Conservation (phyloP, 2,113 vertebrate genomes). For the Mustela nigripes region DNA sequence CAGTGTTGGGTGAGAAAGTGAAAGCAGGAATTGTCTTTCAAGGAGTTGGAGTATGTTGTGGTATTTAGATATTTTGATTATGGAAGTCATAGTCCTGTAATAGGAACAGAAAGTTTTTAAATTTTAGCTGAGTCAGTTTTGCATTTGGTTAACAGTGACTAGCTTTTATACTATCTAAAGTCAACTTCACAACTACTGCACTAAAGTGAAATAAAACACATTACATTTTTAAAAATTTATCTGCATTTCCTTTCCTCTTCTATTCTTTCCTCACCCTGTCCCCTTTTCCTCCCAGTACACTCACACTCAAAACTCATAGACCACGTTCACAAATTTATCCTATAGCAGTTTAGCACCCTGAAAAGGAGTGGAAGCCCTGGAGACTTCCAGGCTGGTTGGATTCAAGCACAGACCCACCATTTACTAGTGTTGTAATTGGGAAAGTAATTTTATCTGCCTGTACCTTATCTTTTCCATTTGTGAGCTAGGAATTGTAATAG, state of each 20-base stretch:
- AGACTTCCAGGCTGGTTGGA: background rate
- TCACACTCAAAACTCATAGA: background rate
- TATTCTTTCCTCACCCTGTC: background rate
- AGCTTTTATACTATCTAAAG: background rate
- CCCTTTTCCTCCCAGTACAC: background rate
- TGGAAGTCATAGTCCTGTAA: background rate
- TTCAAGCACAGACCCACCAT: background rate
- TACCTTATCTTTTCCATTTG: background rate
- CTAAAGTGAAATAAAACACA: background rate
- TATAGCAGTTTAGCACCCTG: background rate
- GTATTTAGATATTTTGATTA: conserved; percentile 6
- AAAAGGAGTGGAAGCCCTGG: background rate
- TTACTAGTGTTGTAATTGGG: background rate
- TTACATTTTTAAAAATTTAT: background rate
- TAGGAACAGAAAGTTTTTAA: background rate
- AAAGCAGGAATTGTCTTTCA: background rate
- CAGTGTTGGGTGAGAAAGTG: background rate
- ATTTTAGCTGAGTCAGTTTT: background rate
- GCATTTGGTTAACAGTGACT: background rate
- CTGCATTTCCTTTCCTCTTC: background rate
- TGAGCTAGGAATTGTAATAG: background rate
- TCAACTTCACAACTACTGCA: background rate
- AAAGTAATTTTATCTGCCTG: background rate
- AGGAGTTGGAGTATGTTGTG: background rate
- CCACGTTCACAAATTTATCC: background rate